Percentiles rank a stretch among this genome's conserved stretches.
Conservation (phyloP, 2,797 vertebrate species). For the Mus minutoides region DNA sequence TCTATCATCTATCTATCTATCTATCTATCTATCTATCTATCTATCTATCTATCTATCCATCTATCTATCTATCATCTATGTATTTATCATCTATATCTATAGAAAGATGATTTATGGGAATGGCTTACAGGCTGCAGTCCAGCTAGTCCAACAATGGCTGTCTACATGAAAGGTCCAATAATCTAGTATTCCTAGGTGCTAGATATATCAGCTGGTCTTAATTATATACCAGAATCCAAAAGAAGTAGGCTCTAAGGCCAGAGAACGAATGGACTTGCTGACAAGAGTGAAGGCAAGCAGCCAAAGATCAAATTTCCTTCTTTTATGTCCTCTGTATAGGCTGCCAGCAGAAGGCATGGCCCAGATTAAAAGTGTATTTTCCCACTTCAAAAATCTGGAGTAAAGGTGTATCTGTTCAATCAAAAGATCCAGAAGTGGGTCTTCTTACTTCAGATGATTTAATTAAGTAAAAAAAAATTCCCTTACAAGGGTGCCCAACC, state of each 20-base stretch:
- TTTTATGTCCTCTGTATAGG: neutral
- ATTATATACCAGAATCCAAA: neutral
- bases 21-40: neutral
- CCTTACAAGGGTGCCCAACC: neutral
- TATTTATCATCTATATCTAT: neutral
- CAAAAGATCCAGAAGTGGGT: neutral
- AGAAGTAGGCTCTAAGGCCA: neutral
- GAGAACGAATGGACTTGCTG: neutral
- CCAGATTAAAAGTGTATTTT: no score
- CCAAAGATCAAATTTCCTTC: neutral
- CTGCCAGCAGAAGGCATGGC: no score
- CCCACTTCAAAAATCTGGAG: no score
- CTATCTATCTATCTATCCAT: neutral
- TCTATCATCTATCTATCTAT: neutral
- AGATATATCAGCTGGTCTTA: neutral
- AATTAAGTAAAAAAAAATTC: neutral
- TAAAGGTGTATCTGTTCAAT: neutral
- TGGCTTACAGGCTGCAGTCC: neutral
- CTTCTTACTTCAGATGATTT: neutral
- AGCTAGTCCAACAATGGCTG: neutral
- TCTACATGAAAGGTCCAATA: neutral
- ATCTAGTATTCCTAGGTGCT: neutral
- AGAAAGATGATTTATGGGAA: neutral
- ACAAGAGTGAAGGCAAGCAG: neutral
- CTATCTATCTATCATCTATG: neutral